These are phyloP conservation scores for Protonemura montana DNA, from an alignment of 2,888 invertebrate species.

Conservation along the genomic window DNA sequence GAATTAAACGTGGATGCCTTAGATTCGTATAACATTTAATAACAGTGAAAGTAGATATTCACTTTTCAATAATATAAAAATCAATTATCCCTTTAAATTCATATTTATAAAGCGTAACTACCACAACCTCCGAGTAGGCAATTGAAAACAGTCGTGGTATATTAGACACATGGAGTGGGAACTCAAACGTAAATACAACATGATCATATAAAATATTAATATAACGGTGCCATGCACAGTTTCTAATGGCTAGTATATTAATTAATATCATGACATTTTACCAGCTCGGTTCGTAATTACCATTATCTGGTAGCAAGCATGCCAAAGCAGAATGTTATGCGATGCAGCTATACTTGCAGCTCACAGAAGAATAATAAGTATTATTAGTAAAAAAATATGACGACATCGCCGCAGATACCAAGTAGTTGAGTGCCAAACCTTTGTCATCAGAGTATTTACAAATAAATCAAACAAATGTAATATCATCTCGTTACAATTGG, in stretches of 20 bases:
- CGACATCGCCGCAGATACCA: not conserved
- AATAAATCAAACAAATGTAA: not conserved
- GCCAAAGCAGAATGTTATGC: slow-evolving; percentile 7
- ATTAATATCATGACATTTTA: not conserved
- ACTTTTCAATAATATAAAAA: not conserved
- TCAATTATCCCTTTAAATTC: not conserved
- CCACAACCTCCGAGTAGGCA: not conserved
- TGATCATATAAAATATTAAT: not conserved
- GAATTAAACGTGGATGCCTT: not conserved
- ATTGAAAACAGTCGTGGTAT: not conserved
- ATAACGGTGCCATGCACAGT: not conserved
- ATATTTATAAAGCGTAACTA: not conserved
- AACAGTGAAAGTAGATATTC: not conserved
- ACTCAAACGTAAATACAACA: not conserved
- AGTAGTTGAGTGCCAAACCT: not conserved
- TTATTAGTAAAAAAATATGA: not conserved
- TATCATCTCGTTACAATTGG: not conserved
- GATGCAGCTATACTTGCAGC: not conserved
- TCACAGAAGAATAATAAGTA: not conserved
- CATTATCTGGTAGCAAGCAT: not conserved
- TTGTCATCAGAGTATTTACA: not conserved
- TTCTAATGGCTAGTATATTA: slow-evolving; percentile 1
- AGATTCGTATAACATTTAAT: not conserved
- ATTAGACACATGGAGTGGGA: not conserved
- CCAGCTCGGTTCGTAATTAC: not conserved